Conservation (phyloP, 2,113 vertebrate species). For the Pseudorhombus dupliciocellatus region DNA sequence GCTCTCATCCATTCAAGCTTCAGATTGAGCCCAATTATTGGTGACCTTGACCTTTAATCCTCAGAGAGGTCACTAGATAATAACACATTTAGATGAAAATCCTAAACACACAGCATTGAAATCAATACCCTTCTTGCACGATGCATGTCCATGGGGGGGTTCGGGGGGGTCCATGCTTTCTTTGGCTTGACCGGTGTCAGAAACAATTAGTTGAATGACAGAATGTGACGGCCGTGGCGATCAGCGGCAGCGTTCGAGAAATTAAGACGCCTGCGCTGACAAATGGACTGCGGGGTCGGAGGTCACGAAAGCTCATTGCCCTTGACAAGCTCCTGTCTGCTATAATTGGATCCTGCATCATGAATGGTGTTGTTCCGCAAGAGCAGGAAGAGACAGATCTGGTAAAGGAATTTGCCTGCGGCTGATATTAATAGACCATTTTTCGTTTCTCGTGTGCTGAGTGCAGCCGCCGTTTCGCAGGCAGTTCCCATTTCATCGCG, state of each 20-base stretch:
- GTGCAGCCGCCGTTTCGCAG: constrained; percentile 1
- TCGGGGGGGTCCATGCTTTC: neutral
- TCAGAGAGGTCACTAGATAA: no score
- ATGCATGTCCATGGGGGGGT: no score
- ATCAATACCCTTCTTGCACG: no score
- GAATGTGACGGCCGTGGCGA: constrained; percentile 2
- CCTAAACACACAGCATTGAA: no score
- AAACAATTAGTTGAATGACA: constrained; percentile 4
- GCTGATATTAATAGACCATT: constrained; percentile 38
- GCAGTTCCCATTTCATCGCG: neutral
- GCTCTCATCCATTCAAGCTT: no score
- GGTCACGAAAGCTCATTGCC: constrained; percentile 54
- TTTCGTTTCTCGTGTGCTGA: constrained; percentile 18
- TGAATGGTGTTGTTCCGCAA: constrained; percentile 34
- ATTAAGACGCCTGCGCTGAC: constrained; percentile 20
- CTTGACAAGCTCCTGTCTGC: constrained; percentile 47
- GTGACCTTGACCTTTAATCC: no score
- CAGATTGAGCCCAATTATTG: no score
- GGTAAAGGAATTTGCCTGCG: constrained; percentile 31
- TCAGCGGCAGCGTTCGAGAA: constrained; percentile 8
- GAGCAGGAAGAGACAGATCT: constrained; percentile 31
- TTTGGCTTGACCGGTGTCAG: neutral
- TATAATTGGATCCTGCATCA: constrained; percentile 60
- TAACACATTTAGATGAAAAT: no score
- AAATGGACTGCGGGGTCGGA: constrained; percentile 39